phyloP scores from a whole-genome alignment of 2,888 invertebrate genomes.

The Drosophila recens region DNA sequence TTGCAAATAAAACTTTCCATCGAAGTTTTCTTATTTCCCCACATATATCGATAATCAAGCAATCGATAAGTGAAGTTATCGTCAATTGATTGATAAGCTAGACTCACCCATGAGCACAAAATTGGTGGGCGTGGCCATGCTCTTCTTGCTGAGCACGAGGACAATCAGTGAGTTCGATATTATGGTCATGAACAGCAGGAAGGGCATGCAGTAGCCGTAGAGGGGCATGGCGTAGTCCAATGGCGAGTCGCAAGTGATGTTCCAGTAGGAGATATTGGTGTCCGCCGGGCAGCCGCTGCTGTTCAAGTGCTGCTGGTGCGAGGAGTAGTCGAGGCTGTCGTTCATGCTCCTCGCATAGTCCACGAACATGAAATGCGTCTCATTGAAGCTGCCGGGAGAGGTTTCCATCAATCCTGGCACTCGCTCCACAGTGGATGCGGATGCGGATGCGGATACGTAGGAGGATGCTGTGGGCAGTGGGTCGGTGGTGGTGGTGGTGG shows the following conservation, averaged over 20 bases:
- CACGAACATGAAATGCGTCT: conserved; percentile 45
- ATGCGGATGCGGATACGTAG: conserved; percentile 4
- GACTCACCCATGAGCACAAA: conserved; percentile 91
- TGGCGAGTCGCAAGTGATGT: conserved; percentile 84
- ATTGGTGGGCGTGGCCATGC: conserved; percentile 96
- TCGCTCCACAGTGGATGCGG: conserved; percentile 18
- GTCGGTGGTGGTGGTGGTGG: neutral
- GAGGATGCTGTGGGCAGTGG: conserved; percentile 18
- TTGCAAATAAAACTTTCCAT: too few relatives aligned
- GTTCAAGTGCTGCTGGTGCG: conserved; percentile 61
- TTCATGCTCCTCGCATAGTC: conserved; percentile 58
- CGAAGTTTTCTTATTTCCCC: neutral
- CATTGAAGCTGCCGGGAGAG: conserved; percentile 29
- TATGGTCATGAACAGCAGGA: conserved; percentile 94
- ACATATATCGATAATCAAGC: neutral
- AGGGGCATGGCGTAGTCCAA: conserved; percentile 83
- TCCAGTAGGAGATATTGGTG: conserved; percentile 82
- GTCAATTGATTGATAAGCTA: neutral
- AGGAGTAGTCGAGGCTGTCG: conserved; percentile 61
- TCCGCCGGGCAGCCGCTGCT: conserved; percentile 68
- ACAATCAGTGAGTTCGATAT: conserved; percentile 96
- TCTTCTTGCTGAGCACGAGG: conserved; percentile 93
- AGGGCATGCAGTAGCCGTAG: conserved; percentile 88
- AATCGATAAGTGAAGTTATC: neutral
- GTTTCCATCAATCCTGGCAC: conserved; percentile 18